Conservation (phyloP, 2,797 vertebrate genomes). For the Coracias cyanogaster region DNA sequence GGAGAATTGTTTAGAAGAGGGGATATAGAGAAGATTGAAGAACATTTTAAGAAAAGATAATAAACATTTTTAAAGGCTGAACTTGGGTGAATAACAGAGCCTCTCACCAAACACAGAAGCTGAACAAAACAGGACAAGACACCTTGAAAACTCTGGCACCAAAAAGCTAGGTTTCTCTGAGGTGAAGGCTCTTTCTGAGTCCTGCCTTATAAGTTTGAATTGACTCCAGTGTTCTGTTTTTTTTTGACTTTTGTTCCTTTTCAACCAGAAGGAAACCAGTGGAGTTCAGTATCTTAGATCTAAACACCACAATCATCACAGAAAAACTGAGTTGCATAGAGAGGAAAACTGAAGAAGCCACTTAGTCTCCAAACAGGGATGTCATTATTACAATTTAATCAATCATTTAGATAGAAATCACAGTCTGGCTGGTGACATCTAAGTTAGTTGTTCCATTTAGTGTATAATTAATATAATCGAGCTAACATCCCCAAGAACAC, state of each 20-base stretch:
- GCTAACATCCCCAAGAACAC: background rate
- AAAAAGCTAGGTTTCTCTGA: background rate
- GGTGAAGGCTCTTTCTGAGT: background rate
- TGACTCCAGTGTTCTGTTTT: background rate
- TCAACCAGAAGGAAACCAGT: background rate
- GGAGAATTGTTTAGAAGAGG: background rate
- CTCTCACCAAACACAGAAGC: background rate
- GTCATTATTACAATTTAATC: background rate
- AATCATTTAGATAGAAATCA: background rate
- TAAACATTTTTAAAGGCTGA: background rate
- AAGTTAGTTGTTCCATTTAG: background rate
- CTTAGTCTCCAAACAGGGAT: background rate
- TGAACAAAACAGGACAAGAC: background rate
- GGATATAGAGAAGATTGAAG: background rate
- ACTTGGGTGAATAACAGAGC: background rate
- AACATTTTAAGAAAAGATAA: background rate
- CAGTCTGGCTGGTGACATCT: background rate
- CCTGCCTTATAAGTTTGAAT: background rate
- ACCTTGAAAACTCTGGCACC: background rate
- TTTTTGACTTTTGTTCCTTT: background rate
- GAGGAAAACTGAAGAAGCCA: background rate
- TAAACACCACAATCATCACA: background rate
- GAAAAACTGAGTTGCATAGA: background rate
- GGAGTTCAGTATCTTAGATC: background rate
- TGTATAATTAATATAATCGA: accelerated